These are phyloP conservation scores for Mustela nigripes DNA, from an alignment of 2,113 vertebrate species.

Conservation along the genomic window DNA sequence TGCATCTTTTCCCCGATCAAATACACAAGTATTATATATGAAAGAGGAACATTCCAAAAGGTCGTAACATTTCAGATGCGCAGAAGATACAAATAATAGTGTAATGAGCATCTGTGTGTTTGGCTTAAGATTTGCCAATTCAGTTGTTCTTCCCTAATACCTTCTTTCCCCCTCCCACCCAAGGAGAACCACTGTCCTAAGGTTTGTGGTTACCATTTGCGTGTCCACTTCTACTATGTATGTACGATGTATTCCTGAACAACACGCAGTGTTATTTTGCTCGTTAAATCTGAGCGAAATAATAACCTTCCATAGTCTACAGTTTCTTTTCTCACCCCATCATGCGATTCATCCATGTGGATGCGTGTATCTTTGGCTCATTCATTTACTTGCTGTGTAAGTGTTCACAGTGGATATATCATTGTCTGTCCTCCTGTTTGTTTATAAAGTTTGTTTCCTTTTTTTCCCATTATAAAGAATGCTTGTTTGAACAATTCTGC, in stretches of 20 bases:
- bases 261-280: not conserved
- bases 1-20: not conserved
- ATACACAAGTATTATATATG: not conserved
- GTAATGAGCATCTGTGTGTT: not conserved
- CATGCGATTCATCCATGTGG: not conserved
- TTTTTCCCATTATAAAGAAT: not conserved
- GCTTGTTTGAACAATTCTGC: not conserved
- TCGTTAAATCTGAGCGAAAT: not conserved
- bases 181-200: not conserved
- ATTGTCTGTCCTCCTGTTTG: not conserved
- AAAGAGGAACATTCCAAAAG: not conserved
- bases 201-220: not conserved
- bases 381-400: not conserved
- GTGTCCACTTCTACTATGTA: not conserved
- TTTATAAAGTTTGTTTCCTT: not conserved
- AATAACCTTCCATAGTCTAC: not conserved
- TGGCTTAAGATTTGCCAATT: not conserved
- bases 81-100: not conserved
- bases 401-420: not conserved
- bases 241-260: not conserved
- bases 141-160: not conserved
- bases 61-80: not conserved
- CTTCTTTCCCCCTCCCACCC: not conserved
- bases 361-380: not conserved
- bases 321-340: not conserved